Evolutionary conservation across 2,888 invertebrate species (phyloP), one percentile per base, ranked within the genome.

Genomic region (Microplitis deprimator): DNA sequence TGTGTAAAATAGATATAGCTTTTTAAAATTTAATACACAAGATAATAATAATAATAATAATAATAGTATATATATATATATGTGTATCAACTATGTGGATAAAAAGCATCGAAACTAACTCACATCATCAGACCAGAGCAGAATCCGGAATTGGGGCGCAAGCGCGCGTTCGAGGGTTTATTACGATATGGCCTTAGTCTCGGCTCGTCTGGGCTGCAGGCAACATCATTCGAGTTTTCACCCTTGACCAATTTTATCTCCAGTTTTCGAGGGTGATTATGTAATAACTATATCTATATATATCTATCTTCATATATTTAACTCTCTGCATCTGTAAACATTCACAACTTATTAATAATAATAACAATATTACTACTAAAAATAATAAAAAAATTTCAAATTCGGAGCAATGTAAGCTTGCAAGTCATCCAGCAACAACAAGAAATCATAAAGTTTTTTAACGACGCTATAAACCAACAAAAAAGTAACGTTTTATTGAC

Each of bases 171-270:
- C 71, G 77, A 81, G 81, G 77, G 84, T 85, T 87, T 87, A 85
- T 86, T 86, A 85, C 83, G 84, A 86, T 83, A 65, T 80, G 84
- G 83, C 84, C 82, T 86, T 87, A 88, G 88, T 88, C 86, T 87
- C 87, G 87, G 87, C 86, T 88, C 85, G 88, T 86, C 88, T 88
- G 88, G 88, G 88, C 87, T 85, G 81, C 84, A 84, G 84, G 86
- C 86, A 87, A 84, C 84, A 87, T 83, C 80, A 68, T 68, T 65
- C 78, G 67, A 13, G 8, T 16, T 39, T 6, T 59, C 67, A 68
- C 40, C 65, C 65, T 29, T 17, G 7, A n/a, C 13, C 65, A 13
- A 65, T 13, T 65, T 65, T 39, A n/a, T 20, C 68, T 8, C 20
- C 38, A 68, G 67, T 29, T 20, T 41, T 59, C 17, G 10, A 70